Percentiles rank a stretch among this genome's conserved stretches.
Conservation (phyloP, 2,888 invertebrate genomes). For the Brenthis daphne region DNA sequence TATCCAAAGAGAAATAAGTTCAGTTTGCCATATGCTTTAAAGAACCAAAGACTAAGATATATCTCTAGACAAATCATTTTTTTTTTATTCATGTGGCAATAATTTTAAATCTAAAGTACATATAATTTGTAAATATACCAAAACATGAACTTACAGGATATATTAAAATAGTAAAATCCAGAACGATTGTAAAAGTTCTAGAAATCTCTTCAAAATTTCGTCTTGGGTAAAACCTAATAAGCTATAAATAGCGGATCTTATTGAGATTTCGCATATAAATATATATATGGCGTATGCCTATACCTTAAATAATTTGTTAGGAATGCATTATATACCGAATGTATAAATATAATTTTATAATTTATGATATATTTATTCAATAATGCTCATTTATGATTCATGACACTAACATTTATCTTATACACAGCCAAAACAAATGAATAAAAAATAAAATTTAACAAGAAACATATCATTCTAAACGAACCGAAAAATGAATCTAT, state of each 20-base stretch:
- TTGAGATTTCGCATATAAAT: not conserved
- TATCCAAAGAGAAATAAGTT: not conserved
- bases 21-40: too few relatives aligned
- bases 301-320: not conserved
- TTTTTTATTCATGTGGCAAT: not conserved
- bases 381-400: too few relatives aligned
- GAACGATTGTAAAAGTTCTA: slow-evolving; percentile 32
- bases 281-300: not conserved
- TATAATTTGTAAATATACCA: slow-evolving; percentile 36
- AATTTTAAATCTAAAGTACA: slow-evolving; percentile 1
- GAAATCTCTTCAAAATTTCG: slow-evolving; percentile 14
- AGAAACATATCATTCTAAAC: not conserved
- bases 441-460: not conserved
- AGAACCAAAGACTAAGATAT: too few relatives aligned
- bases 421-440: slow-evolving; percentile 8
- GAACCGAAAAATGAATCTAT: too few relatives aligned
- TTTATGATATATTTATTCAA: not conserved
- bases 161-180: slow-evolving; percentile 21
- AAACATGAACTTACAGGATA: slow-evolving; percentile 27
- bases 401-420: not conserved
- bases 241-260: not conserved
- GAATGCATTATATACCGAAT: slow-evolving; percentile 1
- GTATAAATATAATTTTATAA: slow-evolving; percentile 8
- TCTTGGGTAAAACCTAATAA: slow-evolving; percentile 9
- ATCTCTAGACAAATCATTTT: not conserved